Base-by-base conservation (phyloP, 2,888 invertebrate genomes). In the Fragum fragum region DNA sequence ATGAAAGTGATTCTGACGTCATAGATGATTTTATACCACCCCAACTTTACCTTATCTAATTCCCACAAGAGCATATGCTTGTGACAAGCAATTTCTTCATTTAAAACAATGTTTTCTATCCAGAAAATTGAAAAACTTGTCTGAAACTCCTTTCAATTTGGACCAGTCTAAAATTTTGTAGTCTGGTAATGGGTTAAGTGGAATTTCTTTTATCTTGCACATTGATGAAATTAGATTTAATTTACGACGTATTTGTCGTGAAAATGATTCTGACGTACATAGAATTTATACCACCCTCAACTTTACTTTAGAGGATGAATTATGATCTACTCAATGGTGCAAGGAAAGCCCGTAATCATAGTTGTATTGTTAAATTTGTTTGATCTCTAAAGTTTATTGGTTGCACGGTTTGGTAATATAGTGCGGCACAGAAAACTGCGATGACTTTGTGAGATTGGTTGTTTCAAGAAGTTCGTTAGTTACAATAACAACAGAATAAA, bases 311-410 rank as follows among this genome's bases (percentile, higher is more conserved):
- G 14, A 32, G 7, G 39, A 66, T 66, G 66, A 66, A n/a, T 66
- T 66, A 66, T 42, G 39, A 21, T 42, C 66, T 23, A 66, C 39
- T 42, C 66, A 66, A 66, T 66, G 66, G n/a, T 39, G 66, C 66
- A 66, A 21, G 18, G 23, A 39, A 39, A 66, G 42, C 14, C 66
- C n/a, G 66, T 42, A 66, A 66, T 66, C 42, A 66, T 66, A 21
- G 23, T 23, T 16, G 23, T 66, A 36, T 66, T 66, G 42, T 66
- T 66, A 36, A 21, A 66, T 16, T 28, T 66, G 66, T 66, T 66
- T 66, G 66, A 66, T 66, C 36, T 66, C 6, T 14, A 0, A 66
- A 23, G 36, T 66, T 39, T 66, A 66, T 42, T 39, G 42, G 42
- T 14, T 42, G 42, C 36, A 26, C 42, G 42, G 66, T 42, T 42